These are phyloP conservation scores for Gymnothorax reevesii DNA, from an alignment of 2,797 vertebrate genomes.

Conservation along the genomic window DNA sequence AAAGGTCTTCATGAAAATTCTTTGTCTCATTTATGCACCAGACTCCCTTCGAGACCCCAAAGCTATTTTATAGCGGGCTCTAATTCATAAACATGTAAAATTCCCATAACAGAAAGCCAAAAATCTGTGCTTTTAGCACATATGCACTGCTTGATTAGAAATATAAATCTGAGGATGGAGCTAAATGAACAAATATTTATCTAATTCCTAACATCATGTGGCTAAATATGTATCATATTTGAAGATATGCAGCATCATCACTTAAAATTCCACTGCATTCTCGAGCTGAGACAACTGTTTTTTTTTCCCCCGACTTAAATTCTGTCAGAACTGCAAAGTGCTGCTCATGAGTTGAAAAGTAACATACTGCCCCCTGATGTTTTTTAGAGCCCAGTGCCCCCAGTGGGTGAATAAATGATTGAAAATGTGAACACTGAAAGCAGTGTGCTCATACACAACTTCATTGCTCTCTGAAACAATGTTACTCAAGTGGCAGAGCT, in stretches of 20 bases:
- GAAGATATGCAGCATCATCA: neutral
- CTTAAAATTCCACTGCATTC: neutral
- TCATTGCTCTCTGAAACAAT: neutral
- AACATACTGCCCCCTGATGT: slow-evolving; percentile 1
- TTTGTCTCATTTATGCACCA: no score
- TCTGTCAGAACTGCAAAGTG: neutral
- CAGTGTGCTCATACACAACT: neutral
- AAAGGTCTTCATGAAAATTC: no score
- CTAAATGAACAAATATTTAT: no score
- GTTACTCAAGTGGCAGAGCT: neutral
- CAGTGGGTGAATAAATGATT: neutral
- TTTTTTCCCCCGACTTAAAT: neutral
- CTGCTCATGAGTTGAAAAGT: neutral
- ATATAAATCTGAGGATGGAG: no score
- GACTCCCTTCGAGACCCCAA: no score
- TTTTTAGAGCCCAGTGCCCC: neutral
- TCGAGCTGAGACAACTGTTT: neutral
- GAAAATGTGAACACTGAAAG: neutral
- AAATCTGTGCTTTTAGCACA: no score
- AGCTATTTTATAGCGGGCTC: no score
- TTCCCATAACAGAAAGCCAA: no score
- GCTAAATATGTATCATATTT: no score
- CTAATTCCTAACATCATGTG: no score
- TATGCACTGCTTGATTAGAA: no score
- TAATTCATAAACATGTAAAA: no score